These are phyloP conservation scores for Pluvianellus socialis DNA, from an alignment of 2,113 vertebrate genomes.

Conservation along the genomic window DNA sequence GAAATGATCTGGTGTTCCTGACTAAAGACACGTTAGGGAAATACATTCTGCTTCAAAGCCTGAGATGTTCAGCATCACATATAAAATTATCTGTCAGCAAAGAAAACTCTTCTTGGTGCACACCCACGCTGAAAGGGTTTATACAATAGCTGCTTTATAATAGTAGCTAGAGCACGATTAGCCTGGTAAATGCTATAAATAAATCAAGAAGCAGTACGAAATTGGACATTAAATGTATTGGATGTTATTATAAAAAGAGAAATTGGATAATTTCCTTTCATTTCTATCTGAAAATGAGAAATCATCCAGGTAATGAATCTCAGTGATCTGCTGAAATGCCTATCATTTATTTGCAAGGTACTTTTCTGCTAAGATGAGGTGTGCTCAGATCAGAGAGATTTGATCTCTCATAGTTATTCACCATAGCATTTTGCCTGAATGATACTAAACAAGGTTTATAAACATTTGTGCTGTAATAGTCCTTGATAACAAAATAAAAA, in stretches of 20 bases:
- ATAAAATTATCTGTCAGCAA: not conserved
- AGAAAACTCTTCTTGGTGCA: not conserved
- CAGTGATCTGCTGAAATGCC: conserved; percentile 58
- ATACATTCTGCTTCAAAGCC: not conserved
- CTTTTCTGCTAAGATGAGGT: conserved; percentile 52
- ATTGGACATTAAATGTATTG: conserved; percentile 64
- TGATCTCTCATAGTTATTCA: conserved; percentile 27
- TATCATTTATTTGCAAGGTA: conserved; percentile 48
- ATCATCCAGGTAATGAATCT: conserved; percentile 67
- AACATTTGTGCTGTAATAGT: not conserved
- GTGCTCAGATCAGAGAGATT: too few species aligned
- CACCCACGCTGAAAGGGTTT: not conserved
- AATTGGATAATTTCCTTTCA: conserved; percentile 75
- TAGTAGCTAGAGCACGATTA: not conserved
- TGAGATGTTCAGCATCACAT: not conserved
- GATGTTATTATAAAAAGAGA: conserved; percentile 68
- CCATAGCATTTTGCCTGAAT: not conserved
- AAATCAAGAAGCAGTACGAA: conserved; percentile 68
- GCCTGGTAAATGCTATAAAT: conserved; percentile 66
- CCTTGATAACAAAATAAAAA: not conserved
- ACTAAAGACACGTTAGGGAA: not conserved
- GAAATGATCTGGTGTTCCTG: not conserved
- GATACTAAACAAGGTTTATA: conserved; percentile 12
- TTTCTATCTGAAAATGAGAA: conserved; percentile 77
- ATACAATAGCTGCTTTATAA: not conserved